Conservation (phyloP, 2,797 vertebrate genomes). For the Erethizon dorsatum region DNA sequence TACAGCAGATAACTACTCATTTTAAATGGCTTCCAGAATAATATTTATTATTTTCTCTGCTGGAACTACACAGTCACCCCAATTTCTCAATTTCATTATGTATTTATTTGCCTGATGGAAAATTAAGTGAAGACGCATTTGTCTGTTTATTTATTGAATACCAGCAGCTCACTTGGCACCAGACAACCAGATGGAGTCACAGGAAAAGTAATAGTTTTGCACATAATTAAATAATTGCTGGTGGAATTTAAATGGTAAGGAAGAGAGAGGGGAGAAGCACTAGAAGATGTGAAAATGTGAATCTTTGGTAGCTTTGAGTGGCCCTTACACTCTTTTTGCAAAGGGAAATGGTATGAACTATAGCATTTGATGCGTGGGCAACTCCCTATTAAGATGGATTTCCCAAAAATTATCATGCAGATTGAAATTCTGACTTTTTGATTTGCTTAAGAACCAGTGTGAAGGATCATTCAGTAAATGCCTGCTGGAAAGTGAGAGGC, state of each 20-base stretch:
- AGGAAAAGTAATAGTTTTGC: conserved; percentile 61
- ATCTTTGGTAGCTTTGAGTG: conserved; percentile 75
- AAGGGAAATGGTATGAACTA: conserved; percentile 75
- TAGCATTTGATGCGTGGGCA: conserved; percentile 82
- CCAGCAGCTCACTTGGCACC: conserved; percentile 45
- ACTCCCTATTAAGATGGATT: conserved; percentile 87
- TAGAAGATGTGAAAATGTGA: conserved; percentile 39
- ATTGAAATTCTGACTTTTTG: conserved; percentile 85
- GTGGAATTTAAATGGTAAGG: background rate
- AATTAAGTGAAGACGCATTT: conserved; percentile 64
- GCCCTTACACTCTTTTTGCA: conserved; percentile 54
- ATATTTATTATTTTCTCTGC: conserved; percentile 81
- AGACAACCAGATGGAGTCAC: background rate
- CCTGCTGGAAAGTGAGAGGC: conserved; percentile 77
- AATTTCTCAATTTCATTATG: conserved; percentile 76
- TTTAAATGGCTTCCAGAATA: conserved; percentile 60
- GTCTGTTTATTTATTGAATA: conserved; percentile 33
- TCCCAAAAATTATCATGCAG: conserved; percentile 89
- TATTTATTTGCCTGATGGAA: conserved; percentile 64
- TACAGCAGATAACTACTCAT: conserved; percentile 70
- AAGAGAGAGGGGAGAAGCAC: background rate
- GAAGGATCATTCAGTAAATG: conserved; percentile 84
- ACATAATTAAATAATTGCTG: conserved; percentile 62
- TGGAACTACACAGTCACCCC: conserved; percentile 65
- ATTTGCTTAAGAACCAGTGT: conserved; percentile 87